phyloP scores from a whole-genome alignment of 2,797 vertebrate species.

The Pygocentrus nattereri region DNA sequence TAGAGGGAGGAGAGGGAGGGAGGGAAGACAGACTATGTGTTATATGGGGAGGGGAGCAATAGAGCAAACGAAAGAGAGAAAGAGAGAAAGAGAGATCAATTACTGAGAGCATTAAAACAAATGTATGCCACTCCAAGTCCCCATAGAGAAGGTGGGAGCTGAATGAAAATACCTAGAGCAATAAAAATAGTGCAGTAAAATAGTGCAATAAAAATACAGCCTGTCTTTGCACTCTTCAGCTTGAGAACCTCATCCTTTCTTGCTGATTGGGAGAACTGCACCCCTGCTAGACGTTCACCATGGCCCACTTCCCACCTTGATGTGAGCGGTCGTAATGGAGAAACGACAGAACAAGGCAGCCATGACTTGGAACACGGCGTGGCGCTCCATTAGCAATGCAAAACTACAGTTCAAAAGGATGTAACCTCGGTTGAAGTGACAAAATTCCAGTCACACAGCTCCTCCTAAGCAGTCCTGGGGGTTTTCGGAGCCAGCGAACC shows the following conservation, averaged over 20 bases:
- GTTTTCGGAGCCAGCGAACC: conserved; percentile 48
- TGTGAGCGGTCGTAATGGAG: background rate
- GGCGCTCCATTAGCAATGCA: conserved; percentile 49
- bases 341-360: conserved; percentile 9
- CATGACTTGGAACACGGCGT: background rate
- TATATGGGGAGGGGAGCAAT: background rate
- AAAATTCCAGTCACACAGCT: conserved; percentile 56
- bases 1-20: conserved; percentile 16
- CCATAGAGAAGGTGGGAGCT: conserved; percentile 32
- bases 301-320: conserved; percentile 19
- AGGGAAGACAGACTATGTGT: background rate
- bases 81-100: conserved; percentile 33
- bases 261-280: conserved; percentile 3
- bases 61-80: conserved; percentile 5
- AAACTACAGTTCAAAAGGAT: conserved; percentile 54
- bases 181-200: conserved; percentile 2
- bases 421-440: conserved; percentile 54
- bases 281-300: background rate
- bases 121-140: conserved; percentile 45
- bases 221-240: background rate
- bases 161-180: conserved; percentile 37
- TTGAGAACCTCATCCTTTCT: conserved; percentile 13
- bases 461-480: conserved; percentile 57
- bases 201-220: conserved; percentile 3
- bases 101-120: conserved; percentile 52